phyloP scores from a whole-genome alignment of 2,888 invertebrate species.

The Callosobruchus maculatus region DNA sequence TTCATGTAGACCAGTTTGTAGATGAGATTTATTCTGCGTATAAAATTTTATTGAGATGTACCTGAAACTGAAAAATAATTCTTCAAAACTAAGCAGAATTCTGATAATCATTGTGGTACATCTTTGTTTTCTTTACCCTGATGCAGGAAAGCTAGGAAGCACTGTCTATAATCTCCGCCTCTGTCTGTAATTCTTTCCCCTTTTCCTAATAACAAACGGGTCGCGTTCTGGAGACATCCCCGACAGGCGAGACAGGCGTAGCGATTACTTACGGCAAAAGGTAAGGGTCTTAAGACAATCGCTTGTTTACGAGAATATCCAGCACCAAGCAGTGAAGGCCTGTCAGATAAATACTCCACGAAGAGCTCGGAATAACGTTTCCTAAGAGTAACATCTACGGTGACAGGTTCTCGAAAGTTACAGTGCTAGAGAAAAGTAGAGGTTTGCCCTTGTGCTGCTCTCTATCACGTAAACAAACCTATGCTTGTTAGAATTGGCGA shows the following conservation, averaged over 20 bases:
- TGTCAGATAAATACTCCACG: constrained; percentile 28
- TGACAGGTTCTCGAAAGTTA: background rate
- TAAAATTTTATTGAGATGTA: too few species aligned
- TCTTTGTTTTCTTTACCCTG: too few species aligned
- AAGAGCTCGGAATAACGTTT: constrained; percentile 2
- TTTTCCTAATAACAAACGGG: constrained; percentile 40
- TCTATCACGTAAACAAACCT: too few species aligned
- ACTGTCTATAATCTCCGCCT: background rate
- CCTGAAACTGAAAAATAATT: too few species aligned
- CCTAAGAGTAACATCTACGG: background rate
- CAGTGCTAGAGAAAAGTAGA: too few species aligned
- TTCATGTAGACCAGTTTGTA: too few species aligned
- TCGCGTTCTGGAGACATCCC: constrained; percentile 3
- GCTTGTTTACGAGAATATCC: constrained; percentile 33
- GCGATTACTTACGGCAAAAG: constrained; percentile 42
- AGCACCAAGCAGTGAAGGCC: background rate
- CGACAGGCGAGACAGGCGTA: constrained; percentile 42
- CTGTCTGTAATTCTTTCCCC: constrained; percentile 32
- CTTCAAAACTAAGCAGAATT: too few species aligned
- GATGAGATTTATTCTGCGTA: too few species aligned
- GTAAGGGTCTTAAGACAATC: constrained; percentile 34
- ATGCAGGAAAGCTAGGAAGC: too few species aligned
- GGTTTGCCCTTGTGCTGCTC: too few species aligned
- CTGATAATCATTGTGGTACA: too few species aligned
- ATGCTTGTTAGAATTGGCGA: too few species aligned